These are phyloP conservation scores for Sebastes diaconus DNA, from an alignment of 2,797 vertebrate genomes.

Conservation along the genomic window DNA sequence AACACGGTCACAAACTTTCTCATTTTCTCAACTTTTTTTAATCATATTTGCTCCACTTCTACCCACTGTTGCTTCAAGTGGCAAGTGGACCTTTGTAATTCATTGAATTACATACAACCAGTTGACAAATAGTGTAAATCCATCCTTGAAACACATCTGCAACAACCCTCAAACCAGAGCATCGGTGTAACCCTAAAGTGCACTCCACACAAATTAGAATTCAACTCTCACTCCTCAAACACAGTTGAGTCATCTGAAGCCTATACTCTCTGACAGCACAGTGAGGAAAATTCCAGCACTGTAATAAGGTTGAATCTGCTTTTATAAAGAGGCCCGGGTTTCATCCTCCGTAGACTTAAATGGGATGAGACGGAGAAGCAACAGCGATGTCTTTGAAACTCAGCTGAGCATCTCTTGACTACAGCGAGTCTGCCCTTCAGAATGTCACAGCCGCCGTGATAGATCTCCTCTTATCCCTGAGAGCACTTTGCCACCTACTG, in stretches of 20 bases:
- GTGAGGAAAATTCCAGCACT: background rate
- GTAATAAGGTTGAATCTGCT: slow-evolving; percentile 28
- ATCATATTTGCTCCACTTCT: too few species aligned
- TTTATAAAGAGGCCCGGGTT: slow-evolving; percentile 1
- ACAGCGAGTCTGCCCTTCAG: slow-evolving; percentile 32
- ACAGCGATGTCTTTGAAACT: slow-evolving; percentile 41
- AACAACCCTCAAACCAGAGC: background rate
- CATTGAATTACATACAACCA: background rate
- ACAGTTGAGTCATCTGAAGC: slow-evolving; percentile 6
- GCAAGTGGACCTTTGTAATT: background rate
- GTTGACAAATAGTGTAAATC: background rate
- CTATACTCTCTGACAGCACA: slow-evolving; percentile 4
- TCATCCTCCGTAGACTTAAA: slow-evolving; percentile 20
- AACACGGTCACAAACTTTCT: too few species aligned
- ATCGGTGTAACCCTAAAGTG: background rate
- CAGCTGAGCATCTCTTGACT: slow-evolving; percentile 9
- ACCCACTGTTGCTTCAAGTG: background rate
- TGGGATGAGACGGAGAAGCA: slow-evolving; percentile 26
- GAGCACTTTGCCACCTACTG: slow-evolving; percentile 83
- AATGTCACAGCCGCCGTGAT: slow-evolving; percentile 32
- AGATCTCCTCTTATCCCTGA: slow-evolving; percentile 65
- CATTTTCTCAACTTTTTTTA: too few species aligned
- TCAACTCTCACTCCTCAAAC: slow-evolving; percentile 5
- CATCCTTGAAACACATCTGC: background rate
- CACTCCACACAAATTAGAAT: slow-evolving; percentile 1